phyloP scores from a whole-genome alignment of 1,140 invertebrate species.

The Cheumatopsyche charites region DNA sequence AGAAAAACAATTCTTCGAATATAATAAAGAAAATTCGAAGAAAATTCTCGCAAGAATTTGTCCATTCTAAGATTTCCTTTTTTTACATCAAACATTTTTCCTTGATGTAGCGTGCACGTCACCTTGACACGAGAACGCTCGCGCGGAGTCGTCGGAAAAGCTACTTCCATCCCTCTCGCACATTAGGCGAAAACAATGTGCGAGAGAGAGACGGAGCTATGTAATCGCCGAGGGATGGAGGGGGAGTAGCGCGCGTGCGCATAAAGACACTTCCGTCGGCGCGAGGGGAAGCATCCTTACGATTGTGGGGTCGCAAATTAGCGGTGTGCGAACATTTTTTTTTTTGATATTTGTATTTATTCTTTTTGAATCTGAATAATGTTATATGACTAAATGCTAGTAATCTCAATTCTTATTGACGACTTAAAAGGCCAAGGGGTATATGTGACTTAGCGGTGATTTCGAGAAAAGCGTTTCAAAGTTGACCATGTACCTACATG shows the following conservation, averaged over 20 bases:
- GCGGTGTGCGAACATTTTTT: background rate
- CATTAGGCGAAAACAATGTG: background rate
- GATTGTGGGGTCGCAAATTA: background rate
- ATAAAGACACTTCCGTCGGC: conserved; percentile 13
- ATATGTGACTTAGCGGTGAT: no score
- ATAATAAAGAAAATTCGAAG: no score
- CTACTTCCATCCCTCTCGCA: conserved; percentile 10
- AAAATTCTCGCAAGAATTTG: background rate
- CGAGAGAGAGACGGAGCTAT: background rate
- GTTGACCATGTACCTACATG: no score
- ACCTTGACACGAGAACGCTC: conserved; percentile 36
- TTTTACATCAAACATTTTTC: conserved; percentile 11
- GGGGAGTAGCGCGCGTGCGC: conserved; percentile 23
- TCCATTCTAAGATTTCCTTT: background rate
- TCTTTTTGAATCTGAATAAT: no score
- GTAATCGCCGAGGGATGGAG: background rate
- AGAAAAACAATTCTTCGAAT: no score
- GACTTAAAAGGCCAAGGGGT: no score
- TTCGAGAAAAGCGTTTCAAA: no score
- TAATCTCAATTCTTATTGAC: no score
- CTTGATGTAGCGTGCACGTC: conserved; percentile 31
- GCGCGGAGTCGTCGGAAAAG: conserved; percentile 18
- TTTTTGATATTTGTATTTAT: no score
- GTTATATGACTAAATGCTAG: no score
- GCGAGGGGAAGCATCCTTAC: conserved; percentile 25